Conservation (phyloP, 1,140 invertebrate species). For the Habropoda laboriosa region DNA sequence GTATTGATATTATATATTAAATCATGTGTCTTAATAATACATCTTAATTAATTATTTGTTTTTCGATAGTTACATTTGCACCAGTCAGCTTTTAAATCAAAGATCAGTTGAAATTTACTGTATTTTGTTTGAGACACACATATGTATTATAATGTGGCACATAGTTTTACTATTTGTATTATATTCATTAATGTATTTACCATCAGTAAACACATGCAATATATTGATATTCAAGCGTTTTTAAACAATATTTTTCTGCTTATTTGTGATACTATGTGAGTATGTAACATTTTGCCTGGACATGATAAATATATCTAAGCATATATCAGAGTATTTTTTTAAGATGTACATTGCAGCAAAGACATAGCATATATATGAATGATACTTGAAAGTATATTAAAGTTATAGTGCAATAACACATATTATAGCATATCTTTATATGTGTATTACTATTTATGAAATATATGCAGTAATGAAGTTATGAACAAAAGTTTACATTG, state of each 20-base stretch:
- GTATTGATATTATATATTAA: slow-evolving; percentile 9
- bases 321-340: slow-evolving; percentile 32
- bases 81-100: slow-evolving; percentile 13
- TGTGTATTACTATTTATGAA: not conserved
- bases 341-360: slow-evolving; percentile 8
- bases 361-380: not conserved
- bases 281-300: slow-evolving; percentile 16
- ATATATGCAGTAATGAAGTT: not conserved
- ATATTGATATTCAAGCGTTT: slow-evolving; percentile 24
- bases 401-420: slow-evolving; percentile 12
- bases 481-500: not conserved
- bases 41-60: slow-evolving; percentile 14
- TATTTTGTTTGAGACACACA: not conserved
- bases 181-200: slow-evolving; percentile 30
- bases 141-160: slow-evolving; percentile 27
- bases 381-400: slow-evolving; percentile 31
- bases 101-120: slow-evolving; percentile 4
- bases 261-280: slow-evolving; percentile 28
- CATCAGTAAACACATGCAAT: slow-evolving; percentile 31
- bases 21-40: not conserved
- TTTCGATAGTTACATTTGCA: slow-evolving; percentile 20
- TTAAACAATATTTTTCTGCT: slow-evolving; percentile 18
- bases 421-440: slow-evolving; percentile 1
- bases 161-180: slow-evolving; percentile 48
- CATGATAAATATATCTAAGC: slow-evolving; percentile 9